Evolutionary conservation across 2,113 vertebrate species (phyloP), one percentile per base, ranked within the genome.

Genomic region (Campylorhamphus procurvoides): DNA sequence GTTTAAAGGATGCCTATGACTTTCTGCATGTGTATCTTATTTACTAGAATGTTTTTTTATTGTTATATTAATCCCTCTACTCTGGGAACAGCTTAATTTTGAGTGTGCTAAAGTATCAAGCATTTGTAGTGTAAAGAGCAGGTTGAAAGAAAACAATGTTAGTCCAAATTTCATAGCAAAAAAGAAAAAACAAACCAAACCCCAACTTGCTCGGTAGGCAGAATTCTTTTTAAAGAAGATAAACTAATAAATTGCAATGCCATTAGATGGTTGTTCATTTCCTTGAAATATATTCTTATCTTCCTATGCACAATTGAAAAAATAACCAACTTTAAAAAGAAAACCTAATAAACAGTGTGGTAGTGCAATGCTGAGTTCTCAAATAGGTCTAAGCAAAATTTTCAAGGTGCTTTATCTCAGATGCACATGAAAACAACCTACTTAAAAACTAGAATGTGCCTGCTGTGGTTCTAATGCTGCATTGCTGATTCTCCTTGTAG

Each of bases 401-500:
- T 83, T 88, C 89, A 73, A 96, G 83, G 86, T 89, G 73, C 53
- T 97, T 85, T 89, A 24, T 78, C 69, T 66, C 44, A 90, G 92
- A 77, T 24, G 91, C 86, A 94, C 91, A 89, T 90, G 96, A 96
- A 97, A 98, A 96, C 98, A 98, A 98, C 97, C 97, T 96, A 98
- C 95, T 98, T 98, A 94, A 96, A 94, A 97, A 93, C 90, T 90
- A 85, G 89, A 97, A 92, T 80, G 82, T 92, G 93, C 95, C 94
- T 77, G 88, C 96, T 97, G 92, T 91, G 96, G 96, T 85, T 94
- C 96, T 97, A 97, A 97, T 98, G 92, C 98, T 98, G 99, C 98
- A 98, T 96, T 98, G 97, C 97, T 97, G 98, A 98, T 97, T 96
- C 97, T 96, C 93, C 97, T 95, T 92, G 89, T 93, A 95, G 94